Evolutionary conservation across 2,797 vertebrate genomes (phyloP).

Genomic region (Dicrostonyx torquatus): DNA sequence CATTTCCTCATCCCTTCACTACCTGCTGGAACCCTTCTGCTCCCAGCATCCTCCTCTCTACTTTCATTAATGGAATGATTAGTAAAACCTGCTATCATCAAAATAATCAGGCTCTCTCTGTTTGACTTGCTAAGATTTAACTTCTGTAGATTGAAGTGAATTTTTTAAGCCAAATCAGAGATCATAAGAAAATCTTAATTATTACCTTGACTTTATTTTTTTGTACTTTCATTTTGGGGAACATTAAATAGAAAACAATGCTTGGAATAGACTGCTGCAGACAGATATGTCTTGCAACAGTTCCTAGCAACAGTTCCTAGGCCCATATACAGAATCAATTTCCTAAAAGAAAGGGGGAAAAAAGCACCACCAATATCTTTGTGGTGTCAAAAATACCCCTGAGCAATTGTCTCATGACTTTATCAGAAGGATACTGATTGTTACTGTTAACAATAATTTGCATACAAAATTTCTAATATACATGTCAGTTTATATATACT

Average conservation of each 20-base stretch:
- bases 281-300: not conserved
- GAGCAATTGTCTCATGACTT: not conserved
- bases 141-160: not conserved
- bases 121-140: slow-evolving; percentile 30
- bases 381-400: not conserved
- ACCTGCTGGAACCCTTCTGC: not conserved
- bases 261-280: not conserved
- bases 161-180: not conserved
- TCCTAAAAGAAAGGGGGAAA: not conserved
- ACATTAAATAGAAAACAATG: not conserved
- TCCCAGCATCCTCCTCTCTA: not conserved
- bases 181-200: not conserved
- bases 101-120: slow-evolving; percentile 48
- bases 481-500: not conserved
- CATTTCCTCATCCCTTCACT: not conserved
- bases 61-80: not conserved
- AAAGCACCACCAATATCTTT: not conserved
- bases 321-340: not conserved
- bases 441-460: not conserved
- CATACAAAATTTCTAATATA: not conserved
- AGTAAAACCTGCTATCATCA: not conserved
- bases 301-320: not conserved
- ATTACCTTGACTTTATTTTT: not conserved
- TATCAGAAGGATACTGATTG: not conserved
- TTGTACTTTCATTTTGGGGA: not conserved